Evolutionary conservation across 2,888 invertebrate species (phyloP), one percentile per base, ranked within the genome.

Genomic region (Philereme transversata): DNA sequence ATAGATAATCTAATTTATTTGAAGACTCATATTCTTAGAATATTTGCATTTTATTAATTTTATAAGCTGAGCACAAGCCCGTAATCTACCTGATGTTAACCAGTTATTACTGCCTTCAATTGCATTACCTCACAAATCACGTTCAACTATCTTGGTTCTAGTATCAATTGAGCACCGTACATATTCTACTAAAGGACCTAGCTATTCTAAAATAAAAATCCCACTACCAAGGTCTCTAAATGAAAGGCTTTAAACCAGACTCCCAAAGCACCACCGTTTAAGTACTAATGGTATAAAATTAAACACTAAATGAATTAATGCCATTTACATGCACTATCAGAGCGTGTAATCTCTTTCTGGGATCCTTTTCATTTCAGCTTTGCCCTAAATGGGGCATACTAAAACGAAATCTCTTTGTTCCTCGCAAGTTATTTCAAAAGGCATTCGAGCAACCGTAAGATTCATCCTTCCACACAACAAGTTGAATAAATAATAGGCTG

Each of bases 401-500:
- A 63, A 53, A 59, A 55, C 62, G 48, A 62, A 59, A 63, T 60
- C 59, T 59, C 56, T 63, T 63, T 63, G 63, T 63, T 63, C 59
- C 50, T 58, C 52, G 22, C 36, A 47, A 62, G 63, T 63, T 63
- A 63, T 56, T 59, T 48, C 49, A 48, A 57, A 64, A 64, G 64
- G 57, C 66, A 69, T 61, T 65, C 56, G 49, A 68, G 62, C 61
- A 58, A 58, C 65, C 58, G 58, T 69, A 71, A 66, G 67, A 73
- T 75, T 71, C 72, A 73, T 74, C 71, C 60, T 66, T 41, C 60
- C 62, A 60, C 69, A 70, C 70, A 69, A 65, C 66, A 63, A 62
- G 41, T 55, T 75, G 75, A 75, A 78, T 76, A 78, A 76, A 67
- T 76, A 69, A 75, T 71, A 58, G 48, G 43, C 58, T 63, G 73